Conservation (phyloP, 2,113 vertebrate species). For the Stomatorhinus ivindoensis region DNA sequence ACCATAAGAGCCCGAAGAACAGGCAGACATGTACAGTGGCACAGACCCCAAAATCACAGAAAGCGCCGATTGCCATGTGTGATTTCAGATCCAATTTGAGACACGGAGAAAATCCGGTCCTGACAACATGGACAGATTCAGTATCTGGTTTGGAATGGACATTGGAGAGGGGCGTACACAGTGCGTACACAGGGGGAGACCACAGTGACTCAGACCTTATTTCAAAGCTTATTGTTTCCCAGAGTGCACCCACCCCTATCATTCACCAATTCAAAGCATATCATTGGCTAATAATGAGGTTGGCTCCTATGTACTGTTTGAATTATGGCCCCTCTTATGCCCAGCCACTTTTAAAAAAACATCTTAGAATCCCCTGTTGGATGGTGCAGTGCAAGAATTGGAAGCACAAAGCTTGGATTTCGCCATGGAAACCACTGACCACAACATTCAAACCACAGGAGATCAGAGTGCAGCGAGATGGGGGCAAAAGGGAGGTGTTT, state of each 20-base stretch:
- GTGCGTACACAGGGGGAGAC: not conserved
- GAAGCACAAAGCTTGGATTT: not conserved
- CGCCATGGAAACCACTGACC: not conserved
- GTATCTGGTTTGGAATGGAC: not conserved
- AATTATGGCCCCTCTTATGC: not conserved
- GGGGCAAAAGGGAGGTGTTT: not conserved
- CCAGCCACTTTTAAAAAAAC: not conserved
- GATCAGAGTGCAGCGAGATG: conserved; percentile 4
- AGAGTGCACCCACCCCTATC: not conserved
- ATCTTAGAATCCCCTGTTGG: not conserved
- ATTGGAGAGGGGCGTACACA: too few species aligned
- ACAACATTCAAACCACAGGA: not conserved
- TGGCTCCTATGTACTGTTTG: not conserved
- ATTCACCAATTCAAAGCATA: not conserved
- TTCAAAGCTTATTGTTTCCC: not conserved
- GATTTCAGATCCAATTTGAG: not conserved
- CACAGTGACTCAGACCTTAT: not conserved
- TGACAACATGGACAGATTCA: not conserved
- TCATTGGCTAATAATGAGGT: not conserved
- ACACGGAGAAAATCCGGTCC: not conserved
- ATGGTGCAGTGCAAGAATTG: not conserved
- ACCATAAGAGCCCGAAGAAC: not conserved
- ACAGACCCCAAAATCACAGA: not conserved
- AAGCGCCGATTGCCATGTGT: not conserved
- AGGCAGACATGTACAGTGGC: not conserved